Percentiles rank a stretch among this genome's conserved stretches.
phyloP scores from a whole-genome alignment of 2,797 vertebrate species.

The Vipera ursinii region DNA sequence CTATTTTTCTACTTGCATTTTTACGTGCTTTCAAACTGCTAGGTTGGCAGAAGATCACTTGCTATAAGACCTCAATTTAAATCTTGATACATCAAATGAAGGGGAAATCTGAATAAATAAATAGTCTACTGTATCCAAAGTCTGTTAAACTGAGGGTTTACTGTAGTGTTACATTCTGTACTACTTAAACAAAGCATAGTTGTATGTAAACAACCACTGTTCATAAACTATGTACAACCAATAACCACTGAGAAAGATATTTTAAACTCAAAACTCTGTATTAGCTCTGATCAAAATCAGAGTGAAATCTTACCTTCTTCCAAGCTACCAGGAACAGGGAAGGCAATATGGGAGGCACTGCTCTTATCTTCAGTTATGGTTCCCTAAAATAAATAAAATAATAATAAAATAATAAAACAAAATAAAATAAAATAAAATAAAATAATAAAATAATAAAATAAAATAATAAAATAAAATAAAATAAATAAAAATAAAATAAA shows the following conservation, averaged over 20 bases:
- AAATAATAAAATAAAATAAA: too few species aligned
- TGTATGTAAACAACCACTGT: not conserved
- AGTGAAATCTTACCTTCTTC: conserved; percentile 83
- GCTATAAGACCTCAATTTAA: not conserved
- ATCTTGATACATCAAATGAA: not conserved
- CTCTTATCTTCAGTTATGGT: conserved; percentile 92
- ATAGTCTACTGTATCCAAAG: not conserved
- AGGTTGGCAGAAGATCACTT: not conserved
- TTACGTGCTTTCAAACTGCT: too few species aligned
- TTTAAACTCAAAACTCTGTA: not conserved
- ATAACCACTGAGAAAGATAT: not conserved
- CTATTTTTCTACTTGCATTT: too few species aligned
- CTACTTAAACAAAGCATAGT: not conserved
- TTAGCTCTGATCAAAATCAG: not conserved
- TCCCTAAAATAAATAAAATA: conserved; percentile 72
- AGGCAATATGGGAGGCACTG: conserved; percentile 88
- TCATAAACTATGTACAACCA: not conserved
- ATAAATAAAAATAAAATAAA: not conserved
- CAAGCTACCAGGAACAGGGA: conserved; percentile 86
- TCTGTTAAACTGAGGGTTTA: not conserved
- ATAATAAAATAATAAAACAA: too few species aligned
- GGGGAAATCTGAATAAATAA: not conserved
- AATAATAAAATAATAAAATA: not conserved
- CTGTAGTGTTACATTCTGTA: not conserved
- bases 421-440: not conserved